phyloP scores from a whole-genome alignment of 2,113 vertebrate genomes.

The Pitta sordida region DNA sequence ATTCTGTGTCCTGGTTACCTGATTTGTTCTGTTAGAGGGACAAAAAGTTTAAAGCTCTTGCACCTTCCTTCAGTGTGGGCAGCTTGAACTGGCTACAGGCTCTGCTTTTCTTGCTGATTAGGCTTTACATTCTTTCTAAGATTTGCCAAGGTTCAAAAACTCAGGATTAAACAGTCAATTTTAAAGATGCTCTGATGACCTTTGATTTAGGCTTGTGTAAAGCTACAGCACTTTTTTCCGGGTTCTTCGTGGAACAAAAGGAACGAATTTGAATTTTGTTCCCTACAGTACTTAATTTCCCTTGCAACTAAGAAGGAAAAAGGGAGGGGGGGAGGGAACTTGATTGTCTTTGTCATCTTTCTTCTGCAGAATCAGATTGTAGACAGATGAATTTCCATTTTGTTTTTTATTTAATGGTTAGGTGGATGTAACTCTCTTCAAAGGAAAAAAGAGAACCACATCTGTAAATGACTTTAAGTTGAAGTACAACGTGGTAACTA shows the following conservation, averaged over 20 bases:
- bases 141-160: neutral
- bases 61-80: neutral
- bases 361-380: neutral
- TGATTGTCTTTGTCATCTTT: neutral
- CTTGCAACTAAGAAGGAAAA: neutral
- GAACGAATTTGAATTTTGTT: neutral
- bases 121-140: neutral
- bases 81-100: neutral
- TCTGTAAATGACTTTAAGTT: neutral
- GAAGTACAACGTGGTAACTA: neutral
- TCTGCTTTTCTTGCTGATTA: neutral
- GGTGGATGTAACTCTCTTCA: neutral
- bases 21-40: neutral
- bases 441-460: neutral
- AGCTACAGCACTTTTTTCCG: neutral
- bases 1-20: neutral
- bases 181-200: neutral
- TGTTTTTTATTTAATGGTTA: neutral
- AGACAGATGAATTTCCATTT: neutral
- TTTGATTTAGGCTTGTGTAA: neutral
- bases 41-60: neutral
- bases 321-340: fast-evolving
- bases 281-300: neutral
- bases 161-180: neutral
- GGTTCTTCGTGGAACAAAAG: neutral